Percentiles rank a stretch among this genome's conserved stretches.
Evolutionary conservation across 2,888 invertebrate genomes (phyloP).

Genomic region (Teinopalpus imperialis): DNA sequence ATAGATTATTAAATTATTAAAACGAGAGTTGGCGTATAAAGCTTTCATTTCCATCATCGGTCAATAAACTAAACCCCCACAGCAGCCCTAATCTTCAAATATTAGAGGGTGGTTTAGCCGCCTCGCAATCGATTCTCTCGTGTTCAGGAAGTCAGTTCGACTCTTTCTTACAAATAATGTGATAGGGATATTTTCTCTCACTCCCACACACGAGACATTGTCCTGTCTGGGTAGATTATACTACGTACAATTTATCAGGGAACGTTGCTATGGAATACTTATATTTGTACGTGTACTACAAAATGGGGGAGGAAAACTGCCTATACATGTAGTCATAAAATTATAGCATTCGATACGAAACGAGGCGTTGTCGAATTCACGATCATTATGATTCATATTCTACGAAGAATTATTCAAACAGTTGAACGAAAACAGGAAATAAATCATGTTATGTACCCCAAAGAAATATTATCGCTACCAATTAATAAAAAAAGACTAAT

Average conservation of each 20-base stretch:
- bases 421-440: conserved; percentile 16
- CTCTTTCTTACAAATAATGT: conserved; percentile 44
- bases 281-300: neutral
- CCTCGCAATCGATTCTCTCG: conserved; percentile 68
- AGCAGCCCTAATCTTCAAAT: conserved; percentile 55
- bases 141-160: conserved; percentile 59
- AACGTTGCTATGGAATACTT: neutral
- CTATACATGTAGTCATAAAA: too few species aligned
- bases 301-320: conserved; percentile 4
- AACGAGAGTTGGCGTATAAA: too few species aligned
- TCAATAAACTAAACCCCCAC: conserved; percentile 19
- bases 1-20: too few species aligned
- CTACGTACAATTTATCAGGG: conserved; percentile 9
- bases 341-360: too few species aligned
- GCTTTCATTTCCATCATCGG: conserved; percentile 7
- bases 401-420: neutral
- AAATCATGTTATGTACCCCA: too few species aligned
- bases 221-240: conserved; percentile 18
- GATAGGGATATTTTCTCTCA: conserved; percentile 40
- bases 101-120: conserved; percentile 64
- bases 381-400: conserved; percentile 5
- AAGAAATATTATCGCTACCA: neutral
- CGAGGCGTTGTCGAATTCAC: too few species aligned
- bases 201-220: conserved; percentile 34
- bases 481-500: too few species aligned